phyloP scores from a whole-genome alignment of 2,113 vertebrate species.

The Phasianus colchicus region DNA sequence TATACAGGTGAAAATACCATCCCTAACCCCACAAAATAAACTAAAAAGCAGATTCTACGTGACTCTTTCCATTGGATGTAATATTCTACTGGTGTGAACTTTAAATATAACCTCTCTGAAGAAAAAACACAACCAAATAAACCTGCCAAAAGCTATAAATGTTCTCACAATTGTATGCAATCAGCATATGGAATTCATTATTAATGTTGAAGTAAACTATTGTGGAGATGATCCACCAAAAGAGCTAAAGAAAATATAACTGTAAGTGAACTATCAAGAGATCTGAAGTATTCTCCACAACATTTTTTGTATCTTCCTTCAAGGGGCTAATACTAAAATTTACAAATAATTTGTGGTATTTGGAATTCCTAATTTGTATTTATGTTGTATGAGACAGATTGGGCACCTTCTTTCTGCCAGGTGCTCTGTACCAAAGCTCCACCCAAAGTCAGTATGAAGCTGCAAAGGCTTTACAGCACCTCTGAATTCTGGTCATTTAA shows the following conservation, averaged over 20 bases:
- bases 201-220: background rate
- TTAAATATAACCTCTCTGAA: background rate
- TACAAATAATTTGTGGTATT: background rate
- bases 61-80: background rate
- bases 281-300: background rate
- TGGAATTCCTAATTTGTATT: background rate
- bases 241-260: background rate
- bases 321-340: background rate
- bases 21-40: background rate
- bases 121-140: background rate
- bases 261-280: background rate
- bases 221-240: background rate
- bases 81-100: background rate
- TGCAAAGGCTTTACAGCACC: background rate
- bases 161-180: background rate
- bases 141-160: background rate
- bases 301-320: background rate
- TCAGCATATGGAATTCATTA: background rate
- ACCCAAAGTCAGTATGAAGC: background rate
- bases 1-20: background rate
- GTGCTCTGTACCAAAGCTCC: background rate
- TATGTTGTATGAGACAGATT: background rate
- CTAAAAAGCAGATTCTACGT: background rate
- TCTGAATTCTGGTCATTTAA: conserved; percentile 18
- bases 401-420: background rate